Evolutionary conservation across 2,888 invertebrate genomes (phyloP), one percentile per base, ranked within the genome.

Genomic region (Portevinia maculata): DNA sequence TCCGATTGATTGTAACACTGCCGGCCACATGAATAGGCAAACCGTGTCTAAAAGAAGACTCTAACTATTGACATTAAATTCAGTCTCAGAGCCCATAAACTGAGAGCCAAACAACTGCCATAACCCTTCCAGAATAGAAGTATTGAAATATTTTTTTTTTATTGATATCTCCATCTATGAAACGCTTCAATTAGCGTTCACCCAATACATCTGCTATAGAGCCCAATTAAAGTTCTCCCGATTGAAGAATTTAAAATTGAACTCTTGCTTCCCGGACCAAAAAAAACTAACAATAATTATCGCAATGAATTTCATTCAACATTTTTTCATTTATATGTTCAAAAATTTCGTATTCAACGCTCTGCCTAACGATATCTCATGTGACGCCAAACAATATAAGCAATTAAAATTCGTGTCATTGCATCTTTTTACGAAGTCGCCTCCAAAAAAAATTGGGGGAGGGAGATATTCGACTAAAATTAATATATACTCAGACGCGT

Each of bases 401-500:
- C 83, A 83, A 83, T 83, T 83, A 83, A 83, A 73, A 83, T 73
- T 73, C 83, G 76, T 83, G 83, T 76, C 83, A 83, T 73, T 78
- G 83, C 71, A 83, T 83, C 71, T 57, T 62, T 83, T 83, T 76
- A 78, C 60, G 57, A 76, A 65, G 60, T 41, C 53, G 60, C 34
- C 50, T 30, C 50, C 53, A 69, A 75, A 13, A 13, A 15, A 39
- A 15, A 13, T 7, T 39, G n/a, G 30, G 30, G 11, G 17, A 24
- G 17, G 30, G 34, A 53, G 21, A 64, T 53, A n/a, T 15, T 34
- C 6, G 34, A 24, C 24, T 34, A 53, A 52, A 55, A 64, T 71
- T 64, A 21, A 65, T 65, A 78, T 59, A 69, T 39, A 53, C 62
- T 55, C 46, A 32, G 2, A 5, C 44, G 37, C 65, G 53, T 62